Evolutionary conservation across 2,797 vertebrate genomes (phyloP), one percentile per base, ranked within the genome.

Genomic region (Podargus strigoides): DNA sequence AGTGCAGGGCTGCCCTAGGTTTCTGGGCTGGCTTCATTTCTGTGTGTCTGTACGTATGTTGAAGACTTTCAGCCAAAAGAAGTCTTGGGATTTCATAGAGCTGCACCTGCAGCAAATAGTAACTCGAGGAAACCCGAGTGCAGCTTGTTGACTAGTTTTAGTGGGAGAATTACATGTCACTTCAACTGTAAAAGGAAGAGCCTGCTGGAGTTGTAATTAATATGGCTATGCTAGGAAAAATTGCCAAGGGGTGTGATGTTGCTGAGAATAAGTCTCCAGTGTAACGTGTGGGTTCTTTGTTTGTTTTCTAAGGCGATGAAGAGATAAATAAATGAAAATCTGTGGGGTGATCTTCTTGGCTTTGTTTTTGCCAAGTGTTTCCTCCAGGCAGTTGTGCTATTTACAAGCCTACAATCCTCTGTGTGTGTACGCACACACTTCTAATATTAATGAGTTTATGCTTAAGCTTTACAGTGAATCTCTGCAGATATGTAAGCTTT

Each of bases 311-410:
- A 85, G 41, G 23, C 5, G 5, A 22, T 52, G 44, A 75, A 56
- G 36, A 90, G 36, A 34, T n/a, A 78, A 85, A 72, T 32, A 50
- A 77, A 76, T 90, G 0, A 87, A 96, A 89, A 74, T 68, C 21
- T 46, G 27, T 59, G 68, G 50, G 18, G 44, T 74, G 41, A 81
- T 90, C 28, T 27, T 60, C 62, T 62, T 62, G n/a, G 18, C 41
- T 87, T 91, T 84, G 39, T 52, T 90, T 80, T 75, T 84, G 39
- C 73, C 56, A 70, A 90, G 20, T 46, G 5, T 44, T 64, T 94
- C 46, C 50, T 93, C n/a, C 69, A 81, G 49, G 41, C 75, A 36
- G 49, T 75, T 83, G 20, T 62, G 11, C 39, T 78, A 0, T 56
- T 81, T 91, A 69, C 76, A 73, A 66, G 52, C 74, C 36, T 53